phyloP scores from a whole-genome alignment of 30 jellyfish, hydroid and myxozoan genomes.

The Turritopsis dohrnii region DNA sequence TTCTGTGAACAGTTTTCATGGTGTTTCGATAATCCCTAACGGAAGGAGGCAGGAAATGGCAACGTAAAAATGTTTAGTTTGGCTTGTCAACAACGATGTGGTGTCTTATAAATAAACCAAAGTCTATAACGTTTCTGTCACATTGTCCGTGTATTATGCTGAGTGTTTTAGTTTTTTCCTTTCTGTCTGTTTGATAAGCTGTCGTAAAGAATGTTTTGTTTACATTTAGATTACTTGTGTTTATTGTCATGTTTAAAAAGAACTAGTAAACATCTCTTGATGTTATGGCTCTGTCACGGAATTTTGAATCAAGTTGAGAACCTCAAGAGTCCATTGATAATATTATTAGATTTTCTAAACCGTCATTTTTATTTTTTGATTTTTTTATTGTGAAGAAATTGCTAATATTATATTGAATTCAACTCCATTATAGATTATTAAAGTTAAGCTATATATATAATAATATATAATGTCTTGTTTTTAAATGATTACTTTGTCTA shows the following conservation, averaged over 20 bases:
- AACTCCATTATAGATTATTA: background rate
- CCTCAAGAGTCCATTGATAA: background rate
- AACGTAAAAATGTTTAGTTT: background rate
- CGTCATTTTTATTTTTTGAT: too few species aligned
- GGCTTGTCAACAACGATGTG: background rate
- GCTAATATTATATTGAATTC: background rate
- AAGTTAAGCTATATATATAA: background rate
- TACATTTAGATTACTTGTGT: background rate
- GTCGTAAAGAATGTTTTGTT: background rate
- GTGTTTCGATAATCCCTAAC: background rate
- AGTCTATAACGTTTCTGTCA: background rate
- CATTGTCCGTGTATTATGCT: background rate
- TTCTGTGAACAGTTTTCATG: background rate
- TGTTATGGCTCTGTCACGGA: background rate
- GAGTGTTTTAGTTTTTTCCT: background rate
- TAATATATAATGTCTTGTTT: background rate
- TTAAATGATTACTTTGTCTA: background rate
- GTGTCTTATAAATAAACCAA: background rate
- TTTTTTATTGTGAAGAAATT: too few species aligned
- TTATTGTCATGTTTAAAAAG: background rate
- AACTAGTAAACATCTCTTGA: background rate
- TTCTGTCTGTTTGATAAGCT: background rate
- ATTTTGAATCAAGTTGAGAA: background rate
- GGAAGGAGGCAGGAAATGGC: background rate
- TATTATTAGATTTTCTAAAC: background rate